Evolutionary conservation across 2,113 vertebrate genomes (phyloP).

Genomic region (Pardalotus punctatus): DNA sequence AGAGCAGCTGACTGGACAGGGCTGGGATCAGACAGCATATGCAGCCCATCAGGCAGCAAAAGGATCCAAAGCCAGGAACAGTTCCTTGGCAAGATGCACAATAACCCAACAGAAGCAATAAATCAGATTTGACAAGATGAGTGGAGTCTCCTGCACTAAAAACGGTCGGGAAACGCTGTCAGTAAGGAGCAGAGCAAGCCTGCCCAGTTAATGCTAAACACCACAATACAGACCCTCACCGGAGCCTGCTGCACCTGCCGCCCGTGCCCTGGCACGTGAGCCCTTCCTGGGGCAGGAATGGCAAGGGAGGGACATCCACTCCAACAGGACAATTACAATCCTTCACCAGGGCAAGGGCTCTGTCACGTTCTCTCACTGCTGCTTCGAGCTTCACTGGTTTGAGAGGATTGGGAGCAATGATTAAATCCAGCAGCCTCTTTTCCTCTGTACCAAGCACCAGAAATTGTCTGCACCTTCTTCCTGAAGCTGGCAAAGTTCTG

Average conservation of each 20-base stretch:
- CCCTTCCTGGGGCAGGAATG: neutral
- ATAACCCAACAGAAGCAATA: neutral
- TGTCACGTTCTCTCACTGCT: neutral
- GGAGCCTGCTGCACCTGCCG: neutral
- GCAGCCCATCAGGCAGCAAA: slow-evolving; percentile 2
- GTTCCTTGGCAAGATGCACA: neutral
- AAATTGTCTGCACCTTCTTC: neutral
- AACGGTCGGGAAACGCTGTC: neutral
- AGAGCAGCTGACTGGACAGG: neutral
- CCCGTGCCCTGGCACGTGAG: rapidly evolving
- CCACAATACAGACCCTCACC: rapidly evolving
- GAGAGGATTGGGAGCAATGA: neutral
- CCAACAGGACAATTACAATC: neutral
- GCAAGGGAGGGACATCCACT: neutral
- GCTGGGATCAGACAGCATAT: neutral
- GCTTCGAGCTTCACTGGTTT: neutral
- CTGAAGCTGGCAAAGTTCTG: neutral
- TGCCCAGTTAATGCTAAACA: neutral
- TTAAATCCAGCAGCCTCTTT: neutral
- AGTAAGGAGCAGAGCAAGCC: neutral
- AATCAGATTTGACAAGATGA: slow-evolving; percentile 23
- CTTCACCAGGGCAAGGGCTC: neutral
- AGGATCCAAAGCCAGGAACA: neutral
- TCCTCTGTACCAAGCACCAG: neutral
- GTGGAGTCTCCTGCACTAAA: neutral